Conservation (phyloP, 2,797 vertebrate genomes). For the Lemur catta region DNA sequence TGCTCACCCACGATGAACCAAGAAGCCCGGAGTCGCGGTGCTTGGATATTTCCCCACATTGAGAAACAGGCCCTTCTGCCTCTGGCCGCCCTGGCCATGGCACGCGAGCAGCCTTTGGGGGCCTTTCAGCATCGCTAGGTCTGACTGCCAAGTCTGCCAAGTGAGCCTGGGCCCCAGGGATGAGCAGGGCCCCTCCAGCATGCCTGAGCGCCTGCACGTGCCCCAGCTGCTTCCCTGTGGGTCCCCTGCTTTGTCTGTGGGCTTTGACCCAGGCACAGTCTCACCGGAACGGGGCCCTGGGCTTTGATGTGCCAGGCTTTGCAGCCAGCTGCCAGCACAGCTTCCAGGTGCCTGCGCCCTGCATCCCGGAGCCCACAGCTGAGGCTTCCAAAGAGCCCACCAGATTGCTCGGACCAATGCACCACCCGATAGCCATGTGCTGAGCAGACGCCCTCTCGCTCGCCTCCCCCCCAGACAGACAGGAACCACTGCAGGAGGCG, state of each 20-base stretch:
- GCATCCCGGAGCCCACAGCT: background rate
- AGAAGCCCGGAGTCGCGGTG: accelerated
- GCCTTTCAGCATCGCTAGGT: no score
- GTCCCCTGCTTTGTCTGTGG: background rate
- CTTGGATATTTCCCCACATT: no score
- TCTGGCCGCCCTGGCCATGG: background rate
- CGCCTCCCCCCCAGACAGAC: background rate
- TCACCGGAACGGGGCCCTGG: background rate
- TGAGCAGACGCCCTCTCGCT: background rate
- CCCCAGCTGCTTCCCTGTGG: accelerated
- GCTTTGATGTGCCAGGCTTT: accelerated
- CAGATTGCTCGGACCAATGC: background rate
- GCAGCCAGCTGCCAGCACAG: no score
- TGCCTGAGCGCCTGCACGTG: background rate
- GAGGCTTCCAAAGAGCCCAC: background rate
- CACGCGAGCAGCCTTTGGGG: background rate
- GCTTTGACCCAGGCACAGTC: background rate
- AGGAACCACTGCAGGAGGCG: background rate
- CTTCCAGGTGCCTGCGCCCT: background rate
- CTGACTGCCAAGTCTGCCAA: background rate
- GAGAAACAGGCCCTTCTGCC: background rate
- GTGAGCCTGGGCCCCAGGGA: background rate
- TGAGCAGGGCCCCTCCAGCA: background rate
- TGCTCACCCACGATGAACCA: background rate
- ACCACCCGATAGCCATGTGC: background rate